phyloP scores from a whole-genome alignment of 2,113 vertebrate genomes.

The Picathartes gymnocephalus region DNA sequence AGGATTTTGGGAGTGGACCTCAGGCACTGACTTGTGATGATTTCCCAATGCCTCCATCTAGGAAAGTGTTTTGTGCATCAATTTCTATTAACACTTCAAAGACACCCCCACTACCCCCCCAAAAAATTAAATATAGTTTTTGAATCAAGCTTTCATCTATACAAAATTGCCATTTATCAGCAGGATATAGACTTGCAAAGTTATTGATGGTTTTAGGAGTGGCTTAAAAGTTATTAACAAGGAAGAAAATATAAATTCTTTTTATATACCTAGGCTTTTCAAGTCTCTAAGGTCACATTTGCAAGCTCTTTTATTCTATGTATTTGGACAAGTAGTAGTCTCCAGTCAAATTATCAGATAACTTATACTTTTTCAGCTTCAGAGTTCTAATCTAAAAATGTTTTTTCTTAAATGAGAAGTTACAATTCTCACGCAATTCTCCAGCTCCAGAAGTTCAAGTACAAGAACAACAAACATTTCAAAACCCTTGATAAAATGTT shows the following conservation, averaged over 20 bases:
- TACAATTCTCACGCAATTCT: not conserved
- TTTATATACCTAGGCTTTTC: not conserved
- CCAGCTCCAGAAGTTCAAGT: not conserved
- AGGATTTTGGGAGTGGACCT: not conserved
- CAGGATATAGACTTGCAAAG: not conserved
- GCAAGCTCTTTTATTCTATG: not conserved
- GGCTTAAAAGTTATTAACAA: not conserved
- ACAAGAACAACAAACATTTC: not conserved
- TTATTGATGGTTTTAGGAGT: not conserved
- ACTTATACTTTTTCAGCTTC: not conserved
- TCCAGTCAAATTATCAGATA: not conserved
- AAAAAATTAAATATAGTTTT: not conserved
- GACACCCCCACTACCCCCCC: accelerated
- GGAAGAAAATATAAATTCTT: not conserved
- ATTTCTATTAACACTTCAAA: not conserved
- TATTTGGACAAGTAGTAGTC: not conserved
- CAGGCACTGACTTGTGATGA: not conserved
- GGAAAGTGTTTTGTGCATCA: not conserved
- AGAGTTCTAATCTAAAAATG: not conserved
- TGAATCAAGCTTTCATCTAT: not conserved
- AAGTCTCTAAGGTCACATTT: not conserved
- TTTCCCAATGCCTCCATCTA: not conserved
- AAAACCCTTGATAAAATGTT: not conserved
- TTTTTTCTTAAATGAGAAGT: not conserved
- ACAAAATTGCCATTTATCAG: not conserved